These are phyloP conservation scores for Botia kubotai DNA, from an alignment of 2,797 vertebrate species.

Conservation along the genomic window DNA sequence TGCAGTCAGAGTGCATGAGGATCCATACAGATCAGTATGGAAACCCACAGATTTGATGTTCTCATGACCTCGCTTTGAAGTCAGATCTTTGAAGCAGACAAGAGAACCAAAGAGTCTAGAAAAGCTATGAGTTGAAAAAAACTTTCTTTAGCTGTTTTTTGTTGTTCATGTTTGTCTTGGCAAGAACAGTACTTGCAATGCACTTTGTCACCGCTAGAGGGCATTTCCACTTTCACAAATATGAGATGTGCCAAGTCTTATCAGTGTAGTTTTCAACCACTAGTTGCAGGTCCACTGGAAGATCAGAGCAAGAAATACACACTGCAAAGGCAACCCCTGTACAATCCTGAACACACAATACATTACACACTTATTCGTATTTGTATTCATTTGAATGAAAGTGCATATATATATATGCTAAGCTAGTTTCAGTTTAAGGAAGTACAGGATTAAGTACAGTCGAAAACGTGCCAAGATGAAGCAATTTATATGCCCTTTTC, in stretches of 20 bases:
- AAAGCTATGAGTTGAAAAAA: neutral
- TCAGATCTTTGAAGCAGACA: neutral
- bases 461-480: neutral
- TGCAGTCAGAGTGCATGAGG: slow-evolving; percentile 15
- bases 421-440: neutral
- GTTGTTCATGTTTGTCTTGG: neutral
- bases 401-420: neutral
- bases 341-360: no score
- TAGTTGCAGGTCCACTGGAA: neutral
- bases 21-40: slow-evolving; percentile 20
- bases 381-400: no score
- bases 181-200: neutral
- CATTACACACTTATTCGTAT: no score
- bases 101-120: neutral
- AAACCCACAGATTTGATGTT: slow-evolving; percentile 1
- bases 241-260: neutral
- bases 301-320: no score
- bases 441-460: no score
- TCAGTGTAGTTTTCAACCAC: neutral
- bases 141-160: neutral
- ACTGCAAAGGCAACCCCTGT: no score
- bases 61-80: neutral
- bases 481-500: neutral
- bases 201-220: slow-evolving; percentile 41
- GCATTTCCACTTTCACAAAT: slow-evolving; percentile 26